A percentile compares a stretch with the other conserved stretches of the same genome.
Evolutionary conservation across 2,797 vertebrate genomes (phyloP).

Genomic region (Kryptopterus vitreolus): DNA sequence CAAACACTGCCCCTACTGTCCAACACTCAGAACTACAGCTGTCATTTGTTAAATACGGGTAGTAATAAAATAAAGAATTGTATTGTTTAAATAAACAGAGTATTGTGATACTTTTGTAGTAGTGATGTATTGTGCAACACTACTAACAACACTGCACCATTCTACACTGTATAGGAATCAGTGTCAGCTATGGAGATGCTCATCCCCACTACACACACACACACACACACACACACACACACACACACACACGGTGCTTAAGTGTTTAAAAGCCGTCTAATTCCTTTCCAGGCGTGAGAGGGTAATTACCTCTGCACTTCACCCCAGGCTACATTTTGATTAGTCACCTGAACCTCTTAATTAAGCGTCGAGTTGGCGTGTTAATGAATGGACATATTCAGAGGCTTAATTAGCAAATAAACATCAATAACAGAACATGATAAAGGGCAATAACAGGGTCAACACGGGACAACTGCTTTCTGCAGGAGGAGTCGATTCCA

Average conservation of each 20-base stretch:
- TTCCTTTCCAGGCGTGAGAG: constrained; percentile 20
- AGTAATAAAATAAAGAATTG: too few relatives aligned
- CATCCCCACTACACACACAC: too few relatives aligned
- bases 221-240: neutral
- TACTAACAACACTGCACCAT: too few relatives aligned
- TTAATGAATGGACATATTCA: constrained; percentile 76
- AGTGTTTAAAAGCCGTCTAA: neutral
- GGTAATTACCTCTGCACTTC: constrained; percentile 73
- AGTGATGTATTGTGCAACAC: too few relatives aligned
- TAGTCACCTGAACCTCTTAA: constrained; percentile 77
- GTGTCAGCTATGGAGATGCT: too few relatives aligned
- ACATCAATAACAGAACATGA: constrained; percentile 65
- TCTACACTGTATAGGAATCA: too few relatives aligned
- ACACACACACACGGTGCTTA: neutral
- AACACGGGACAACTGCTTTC: constrained; percentile 12
- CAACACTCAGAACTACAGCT: too few relatives aligned
- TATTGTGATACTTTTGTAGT: too few relatives aligned
- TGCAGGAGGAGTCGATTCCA: neutral
- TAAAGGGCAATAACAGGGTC: constrained; percentile 48
- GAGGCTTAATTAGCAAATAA: constrained; percentile 71
- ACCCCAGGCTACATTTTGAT: constrained; percentile 80
- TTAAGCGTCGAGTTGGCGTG: constrained; percentile 70
- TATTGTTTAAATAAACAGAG: too few relatives aligned
- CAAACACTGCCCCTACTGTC: too few relatives aligned
- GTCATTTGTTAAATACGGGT: too few relatives aligned